Percentiles rank a stretch among this genome's conserved stretches.
Conservation (phyloP, 2,797 vertebrate species). For the Channallabes apus region DNA sequence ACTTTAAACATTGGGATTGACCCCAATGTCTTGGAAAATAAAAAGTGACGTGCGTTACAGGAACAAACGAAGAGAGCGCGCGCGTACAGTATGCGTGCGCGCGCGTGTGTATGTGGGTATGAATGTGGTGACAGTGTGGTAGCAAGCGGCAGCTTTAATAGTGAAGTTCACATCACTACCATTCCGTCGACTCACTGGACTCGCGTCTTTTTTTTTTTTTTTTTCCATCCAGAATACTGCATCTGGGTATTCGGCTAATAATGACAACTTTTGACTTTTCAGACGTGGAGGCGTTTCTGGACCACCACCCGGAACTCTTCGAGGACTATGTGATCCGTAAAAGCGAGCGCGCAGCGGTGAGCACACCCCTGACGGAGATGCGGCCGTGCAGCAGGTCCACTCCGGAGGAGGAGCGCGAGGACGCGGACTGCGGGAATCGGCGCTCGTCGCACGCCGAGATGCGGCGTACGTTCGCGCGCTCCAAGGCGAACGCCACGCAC, state of each 20-base stretch:
- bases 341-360: constrained; percentile 72
- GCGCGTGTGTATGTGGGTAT: constrained; percentile 11
- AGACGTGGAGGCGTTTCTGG: constrained; percentile 79
- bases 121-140: constrained; percentile 17
- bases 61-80: not conserved
- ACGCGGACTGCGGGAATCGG: constrained; percentile 72
- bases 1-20: not conserved
- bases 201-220: not conserved
- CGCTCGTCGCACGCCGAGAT: constrained; percentile 80
- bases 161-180: constrained; percentile 8
- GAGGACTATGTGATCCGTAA: constrained; percentile 77
- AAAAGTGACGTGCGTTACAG: not conserved
- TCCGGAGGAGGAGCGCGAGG: constrained; percentile 65
- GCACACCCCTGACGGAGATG: constrained; percentile 73
- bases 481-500: constrained; percentile 75
- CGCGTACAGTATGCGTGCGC: not conserved
- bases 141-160: constrained; percentile 11
- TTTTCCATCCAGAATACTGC: not conserved
- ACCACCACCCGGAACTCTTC: constrained; percentile 78
- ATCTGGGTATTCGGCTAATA: not conserved
- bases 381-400: constrained; percentile 65
- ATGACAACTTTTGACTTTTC: constrained; percentile 79
- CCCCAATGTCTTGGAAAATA: not conserved
- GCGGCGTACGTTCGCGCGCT: constrained; percentile 77
- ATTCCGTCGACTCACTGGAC: not conserved